Conservation (phyloP, 1,140 invertebrate genomes). For the Oreohelix idahoensis region DNA sequence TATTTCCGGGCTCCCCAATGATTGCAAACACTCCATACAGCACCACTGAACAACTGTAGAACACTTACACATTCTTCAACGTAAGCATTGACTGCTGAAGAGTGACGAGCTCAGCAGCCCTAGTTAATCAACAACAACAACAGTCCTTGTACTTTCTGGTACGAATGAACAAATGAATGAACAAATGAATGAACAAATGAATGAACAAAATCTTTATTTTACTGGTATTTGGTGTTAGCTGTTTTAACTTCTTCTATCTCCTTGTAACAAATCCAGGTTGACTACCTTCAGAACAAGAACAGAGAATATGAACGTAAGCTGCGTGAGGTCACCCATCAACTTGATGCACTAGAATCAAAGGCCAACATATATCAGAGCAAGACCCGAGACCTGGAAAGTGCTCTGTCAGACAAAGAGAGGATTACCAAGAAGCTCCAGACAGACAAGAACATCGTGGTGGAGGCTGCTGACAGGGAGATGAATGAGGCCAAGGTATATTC, state of each 20-base stretch:
- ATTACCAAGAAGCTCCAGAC: slow-evolving; percentile 64
- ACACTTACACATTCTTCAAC: too few relatives aligned
- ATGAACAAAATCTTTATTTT: too few relatives aligned
- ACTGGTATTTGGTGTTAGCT: too few relatives aligned
- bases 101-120: too few relatives aligned
- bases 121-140: too few relatives aligned
- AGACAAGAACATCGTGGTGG: slow-evolving; percentile 67
- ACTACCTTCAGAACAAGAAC: slow-evolving; percentile 72
- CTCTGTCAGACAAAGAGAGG: slow-evolving; percentile 65
- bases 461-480: slow-evolving; percentile 67
- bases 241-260: neutral
- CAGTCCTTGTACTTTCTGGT: too few relatives aligned
- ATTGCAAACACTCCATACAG: too few relatives aligned
- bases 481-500: slow-evolving; percentile 67
- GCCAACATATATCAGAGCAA: slow-evolving; percentile 45
- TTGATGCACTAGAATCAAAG: slow-evolving; percentile 51
- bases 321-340: slow-evolving; percentile 50
- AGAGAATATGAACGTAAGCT: slow-evolving; percentile 67
- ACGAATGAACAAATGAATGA: too few relatives aligned
- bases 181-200: too few relatives aligned
- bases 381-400: slow-evolving; percentile 60
- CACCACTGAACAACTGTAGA: too few relatives aligned
- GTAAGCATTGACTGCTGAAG: too few relatives aligned
- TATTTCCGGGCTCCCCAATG: too few relatives aligned
- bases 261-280: slow-evolving; percentile 62